Conservation (phyloP, 2,888 invertebrate genomes). For the Nymphalis polychloros region DNA sequence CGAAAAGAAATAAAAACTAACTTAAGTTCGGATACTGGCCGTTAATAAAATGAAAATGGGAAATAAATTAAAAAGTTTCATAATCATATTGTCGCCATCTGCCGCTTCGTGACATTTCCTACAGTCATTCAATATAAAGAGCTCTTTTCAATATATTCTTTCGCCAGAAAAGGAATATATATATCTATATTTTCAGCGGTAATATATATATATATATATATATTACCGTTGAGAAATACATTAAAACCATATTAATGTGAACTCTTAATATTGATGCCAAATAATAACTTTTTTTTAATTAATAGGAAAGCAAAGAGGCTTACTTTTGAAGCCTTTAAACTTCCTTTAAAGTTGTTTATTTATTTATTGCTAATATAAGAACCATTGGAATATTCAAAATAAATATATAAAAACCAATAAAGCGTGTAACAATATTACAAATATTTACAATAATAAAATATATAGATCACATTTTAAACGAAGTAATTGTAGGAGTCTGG, state of each 20-base stretch:
- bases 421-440: no score
- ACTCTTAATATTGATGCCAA: neutral
- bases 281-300: neutral
- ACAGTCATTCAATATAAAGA: conserved; percentile 20
- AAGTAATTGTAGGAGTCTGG: neutral
- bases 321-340: neutral
- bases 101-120: conserved; percentile 2
- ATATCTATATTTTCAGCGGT: no score
- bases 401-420: no score
- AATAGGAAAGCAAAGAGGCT: neutral
- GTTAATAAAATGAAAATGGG: conserved; percentile 4
- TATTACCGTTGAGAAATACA: neutral
- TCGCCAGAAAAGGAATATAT: neutral
- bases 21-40: neutral
- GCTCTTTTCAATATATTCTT: conserved; percentile 13
- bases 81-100: conserved; percentile 22
- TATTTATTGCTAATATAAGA: no score
- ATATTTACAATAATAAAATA: no score
- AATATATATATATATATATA: no score
- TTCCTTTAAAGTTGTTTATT: no score
- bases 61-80: conserved; percentile 22
- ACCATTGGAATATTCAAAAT: no score
- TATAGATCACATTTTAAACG: no score
- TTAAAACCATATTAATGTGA: neutral
- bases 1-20: neutral